Conservation (phyloP, 2,888 invertebrate genomes). For the Syrphus vitripennis region DNA sequence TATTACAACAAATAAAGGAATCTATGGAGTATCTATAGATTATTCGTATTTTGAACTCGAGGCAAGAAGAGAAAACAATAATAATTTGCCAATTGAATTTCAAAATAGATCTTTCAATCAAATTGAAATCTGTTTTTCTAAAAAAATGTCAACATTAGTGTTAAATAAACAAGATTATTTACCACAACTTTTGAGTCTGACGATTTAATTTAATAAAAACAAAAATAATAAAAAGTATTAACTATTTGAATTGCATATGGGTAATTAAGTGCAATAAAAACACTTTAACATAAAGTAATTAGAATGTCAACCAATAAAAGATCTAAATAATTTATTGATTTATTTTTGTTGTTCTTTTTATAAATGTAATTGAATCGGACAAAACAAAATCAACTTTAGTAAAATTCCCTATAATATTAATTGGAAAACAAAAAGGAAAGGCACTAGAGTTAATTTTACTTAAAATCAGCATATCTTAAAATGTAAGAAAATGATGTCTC, state of each 20-base stretch:
- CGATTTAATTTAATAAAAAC: neutral
- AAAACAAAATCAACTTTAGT: neutral
- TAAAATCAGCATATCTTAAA: neutral
- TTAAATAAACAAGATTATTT: neutral
- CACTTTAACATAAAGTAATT: neutral
- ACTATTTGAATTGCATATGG: neutral
- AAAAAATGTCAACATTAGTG: neutral
- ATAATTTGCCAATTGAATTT: neutral
- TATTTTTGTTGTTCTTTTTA: neutral
- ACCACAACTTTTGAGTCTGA: neutral
- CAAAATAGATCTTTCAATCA: neutral
- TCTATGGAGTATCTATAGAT: neutral
- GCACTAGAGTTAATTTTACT: neutral
- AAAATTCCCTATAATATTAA: neutral
- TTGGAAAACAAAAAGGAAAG: neutral
- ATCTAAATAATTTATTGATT: neutral
- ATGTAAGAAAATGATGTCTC: neutral
- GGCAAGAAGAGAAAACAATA: neutral
- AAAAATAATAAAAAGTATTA: neutral
- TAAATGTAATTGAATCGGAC: neutral
- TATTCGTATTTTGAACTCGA: neutral
- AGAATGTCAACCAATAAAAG: neutral
- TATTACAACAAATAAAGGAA: neutral
- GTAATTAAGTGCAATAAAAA: too few relatives aligned
- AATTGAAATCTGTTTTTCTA: neutral